phyloP scores from a whole-genome alignment of 37 sponge, comb jelly and placozoan genomes.

The Lycopodina hypogea region DNA sequence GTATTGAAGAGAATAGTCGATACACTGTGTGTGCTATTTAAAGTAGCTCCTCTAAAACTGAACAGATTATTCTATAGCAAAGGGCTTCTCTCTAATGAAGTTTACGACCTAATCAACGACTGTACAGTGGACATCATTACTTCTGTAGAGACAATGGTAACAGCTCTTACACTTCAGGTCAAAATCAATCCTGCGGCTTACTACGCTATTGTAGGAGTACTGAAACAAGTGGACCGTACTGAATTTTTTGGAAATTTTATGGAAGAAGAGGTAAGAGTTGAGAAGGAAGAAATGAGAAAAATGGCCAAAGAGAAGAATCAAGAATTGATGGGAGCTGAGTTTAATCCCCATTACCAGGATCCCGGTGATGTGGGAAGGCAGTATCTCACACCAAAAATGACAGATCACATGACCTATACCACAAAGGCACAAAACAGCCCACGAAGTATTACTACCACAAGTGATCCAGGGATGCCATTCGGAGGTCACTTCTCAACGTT shows the following conservation, averaged over 20 bases:
- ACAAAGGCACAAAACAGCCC: too few species aligned
- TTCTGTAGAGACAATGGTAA: neutral
- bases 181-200: neutral
- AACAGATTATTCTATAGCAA: neutral
- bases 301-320: neutral
- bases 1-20: neutral
- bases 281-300: neutral
- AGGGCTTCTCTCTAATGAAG: neutral
- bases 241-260: neutral
- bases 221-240: neutral
- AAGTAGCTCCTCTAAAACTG: neutral
- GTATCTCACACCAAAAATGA: too few species aligned
- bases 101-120: neutral
- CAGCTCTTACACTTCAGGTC: neutral
- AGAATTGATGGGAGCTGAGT: too few species aligned
- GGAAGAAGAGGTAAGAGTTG: neutral
- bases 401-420: too few species aligned
- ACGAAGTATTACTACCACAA: too few species aligned
- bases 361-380: too few species aligned
- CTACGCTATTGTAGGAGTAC: neutral
- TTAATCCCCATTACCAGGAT: too few species aligned
- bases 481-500: too few species aligned
- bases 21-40: neutral
- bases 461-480: too few species aligned
- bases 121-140: neutral